phyloP scores from a whole-genome alignment of 2,113 vertebrate species.

The Emydocephalus ijimae region DNA sequence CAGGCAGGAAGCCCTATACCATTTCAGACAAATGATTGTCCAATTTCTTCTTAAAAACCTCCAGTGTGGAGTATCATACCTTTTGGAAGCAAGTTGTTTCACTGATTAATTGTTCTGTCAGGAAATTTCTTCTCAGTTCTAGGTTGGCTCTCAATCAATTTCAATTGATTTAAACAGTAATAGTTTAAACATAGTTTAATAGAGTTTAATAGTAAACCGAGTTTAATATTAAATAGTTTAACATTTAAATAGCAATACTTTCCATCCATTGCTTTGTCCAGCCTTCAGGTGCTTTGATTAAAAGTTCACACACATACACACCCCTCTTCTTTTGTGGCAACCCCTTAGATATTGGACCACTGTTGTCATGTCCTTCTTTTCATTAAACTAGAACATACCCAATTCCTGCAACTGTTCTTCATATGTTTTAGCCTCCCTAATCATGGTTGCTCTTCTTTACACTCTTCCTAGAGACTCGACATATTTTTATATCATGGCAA shows the following conservation, averaged over 20 bases:
- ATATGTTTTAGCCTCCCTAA: neutral
- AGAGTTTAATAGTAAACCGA: no score
- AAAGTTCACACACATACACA: no score
- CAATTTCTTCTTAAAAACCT: neutral
- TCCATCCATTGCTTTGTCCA: neutral
- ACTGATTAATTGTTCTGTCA: neutral
- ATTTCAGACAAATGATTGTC: neutral
- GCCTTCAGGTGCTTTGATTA: neutral
- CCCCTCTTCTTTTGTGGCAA: neutral
- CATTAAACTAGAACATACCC: neutral
- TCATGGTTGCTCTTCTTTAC: neutral
- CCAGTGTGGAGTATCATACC: neutral
- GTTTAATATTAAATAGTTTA: no score
- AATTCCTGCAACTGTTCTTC: neutral
- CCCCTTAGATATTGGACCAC: neutral
- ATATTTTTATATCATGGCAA: neutral
- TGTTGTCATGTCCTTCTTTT: neutral
- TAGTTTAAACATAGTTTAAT: no score
- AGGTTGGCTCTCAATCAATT: neutral
- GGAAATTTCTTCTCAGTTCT: neutral
- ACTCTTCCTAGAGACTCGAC: neutral
- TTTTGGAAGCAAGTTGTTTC: neutral
- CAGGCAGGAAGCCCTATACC: neutral
- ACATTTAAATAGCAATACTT: neutral
- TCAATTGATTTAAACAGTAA: neutral